Conservation (phyloP, 92 coral and sea anemone genomes). For the Phenganax stokvisi region DNA sequence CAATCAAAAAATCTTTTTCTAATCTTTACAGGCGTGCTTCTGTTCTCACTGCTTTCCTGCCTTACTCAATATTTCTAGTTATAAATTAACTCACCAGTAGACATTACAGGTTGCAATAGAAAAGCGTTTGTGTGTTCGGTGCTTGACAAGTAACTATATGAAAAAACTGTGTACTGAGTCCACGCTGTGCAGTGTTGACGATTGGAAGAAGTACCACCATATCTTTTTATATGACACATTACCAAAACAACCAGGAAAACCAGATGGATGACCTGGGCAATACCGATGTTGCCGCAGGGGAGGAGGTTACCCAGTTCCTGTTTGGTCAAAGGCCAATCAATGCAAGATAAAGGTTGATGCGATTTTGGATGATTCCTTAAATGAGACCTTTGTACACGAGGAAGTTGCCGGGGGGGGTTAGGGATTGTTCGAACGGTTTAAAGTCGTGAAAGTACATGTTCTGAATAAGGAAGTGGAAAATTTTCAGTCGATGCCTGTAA, state of each 20-base stretch:
- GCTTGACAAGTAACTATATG: slow-evolving; percentile 41
- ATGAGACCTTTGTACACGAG: slow-evolving; percentile 48
- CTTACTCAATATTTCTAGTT: too few relatives aligned
- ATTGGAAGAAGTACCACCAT: slow-evolving; percentile 42
- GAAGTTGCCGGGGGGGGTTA: slow-evolving; percentile 27
- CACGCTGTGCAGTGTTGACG: slow-evolving; percentile 28
- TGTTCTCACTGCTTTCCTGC: too few relatives aligned
- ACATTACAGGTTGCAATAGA: slow-evolving; percentile 37
- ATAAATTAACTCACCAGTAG: neutral
- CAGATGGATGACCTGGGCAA: neutral
- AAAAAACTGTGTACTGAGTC: slow-evolving; percentile 32
- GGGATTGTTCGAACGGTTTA: too few relatives aligned
- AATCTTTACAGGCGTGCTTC: neutral
- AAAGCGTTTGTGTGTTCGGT: slow-evolving; percentile 43
- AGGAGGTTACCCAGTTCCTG: slow-evolving; percentile 47
- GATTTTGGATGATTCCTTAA: slow-evolving; percentile 52
- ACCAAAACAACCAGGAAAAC: slow-evolving; percentile 3
- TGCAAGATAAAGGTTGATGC: slow-evolving; percentile 51
- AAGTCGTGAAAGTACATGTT: too few relatives aligned
- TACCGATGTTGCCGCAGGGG: slow-evolving; percentile 36
- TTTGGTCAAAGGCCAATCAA: slow-evolving; percentile 44
- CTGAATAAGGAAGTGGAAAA: too few relatives aligned
- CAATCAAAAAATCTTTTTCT: too few relatives aligned
- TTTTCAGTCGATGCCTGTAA: too few relatives aligned
- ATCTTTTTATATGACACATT: slow-evolving; percentile 34